Base-by-base conservation (phyloP, 53 echinoderm and acorn worm genomes). In the Apostichopus leukothele region DNA sequence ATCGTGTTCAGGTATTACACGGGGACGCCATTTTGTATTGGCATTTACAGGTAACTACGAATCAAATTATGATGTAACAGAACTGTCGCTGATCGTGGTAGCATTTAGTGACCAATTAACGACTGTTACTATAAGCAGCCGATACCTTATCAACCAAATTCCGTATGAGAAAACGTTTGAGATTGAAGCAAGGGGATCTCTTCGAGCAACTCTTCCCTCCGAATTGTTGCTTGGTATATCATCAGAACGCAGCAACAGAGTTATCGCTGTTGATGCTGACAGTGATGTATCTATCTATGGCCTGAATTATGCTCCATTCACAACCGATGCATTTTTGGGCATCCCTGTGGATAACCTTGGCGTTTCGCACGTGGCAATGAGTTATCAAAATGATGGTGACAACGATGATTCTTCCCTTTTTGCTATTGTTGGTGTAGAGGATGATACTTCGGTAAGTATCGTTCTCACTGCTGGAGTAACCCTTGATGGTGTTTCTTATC, bases 311-410 rank as follows among this genome's bases (percentile, higher is more conserved):
- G 75, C 88, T 27, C 61, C 66, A 13, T 89, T 50, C 79, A 79
- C 93, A 67, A 93, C 91, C 16, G 93, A 93, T 51, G 91, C 91
- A 50, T 93, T 91, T 51, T 89, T 93, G 18, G 91, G 89, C n/a
- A 91, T 93, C 54, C 91, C 93, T 1, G 84, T 85, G 20, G 76
- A 86, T 27, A 68, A 89, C 75, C 89, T 93, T 16, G 93, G 91
- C 16, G 54, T 86, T 79, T 86, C 89, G 73, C 89, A 93, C 50
- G 86, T 93, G 4, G 93, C 83, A 18, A 74, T 88, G 73, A 91
- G 91, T 50, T 86, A 52, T 50, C 9, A 57, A 16, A 23, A 54
- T 52, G 66, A 59, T 10, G 84, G 53, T 50, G 52, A 74, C 27
- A 39, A 84, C 39, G 84, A 84, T 84, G 16, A 6, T 14, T 27